Conservation (phyloP, 2,888 invertebrate genomes). For the Thumatha senex region DNA sequence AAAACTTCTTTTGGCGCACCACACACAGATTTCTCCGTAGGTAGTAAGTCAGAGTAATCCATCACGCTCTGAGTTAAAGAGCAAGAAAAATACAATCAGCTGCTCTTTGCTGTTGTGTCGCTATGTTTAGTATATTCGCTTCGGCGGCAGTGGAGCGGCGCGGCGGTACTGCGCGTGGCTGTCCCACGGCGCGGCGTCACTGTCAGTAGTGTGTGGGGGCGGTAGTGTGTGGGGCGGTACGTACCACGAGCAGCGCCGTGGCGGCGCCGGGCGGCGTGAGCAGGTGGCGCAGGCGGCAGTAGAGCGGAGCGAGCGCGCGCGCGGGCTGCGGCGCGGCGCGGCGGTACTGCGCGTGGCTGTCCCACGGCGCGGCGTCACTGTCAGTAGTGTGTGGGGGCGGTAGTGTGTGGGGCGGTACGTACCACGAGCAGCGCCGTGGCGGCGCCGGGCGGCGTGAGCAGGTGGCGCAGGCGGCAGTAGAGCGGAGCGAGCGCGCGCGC, state of each 20-base stretch:
- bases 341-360: slow-evolving; percentile 46
- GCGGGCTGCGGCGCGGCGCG: slow-evolving; percentile 23
- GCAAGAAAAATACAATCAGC: too few relatives aligned
- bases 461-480: slow-evolving; percentile 67
- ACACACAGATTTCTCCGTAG: too few relatives aligned
- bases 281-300: slow-evolving; percentile 66
- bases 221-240: not conserved
- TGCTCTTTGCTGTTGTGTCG: too few relatives aligned
- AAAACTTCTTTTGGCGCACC: too few relatives aligned
- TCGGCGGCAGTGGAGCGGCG: slow-evolving; percentile 64
- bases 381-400: too few relatives aligned
- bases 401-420: not conserved
- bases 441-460: slow-evolving; percentile 48
- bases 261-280: slow-evolving; percentile 46
- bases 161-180: slow-evolving; percentile 73
- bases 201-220: too few relatives aligned
- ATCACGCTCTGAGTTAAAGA: too few relatives aligned
- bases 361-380: too few relatives aligned
- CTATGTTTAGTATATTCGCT: too few relatives aligned
- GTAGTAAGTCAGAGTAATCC: too few relatives aligned
- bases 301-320: slow-evolving; percentile 70
- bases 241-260: slow-evolving; percentile 44
- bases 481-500: slow-evolving; percentile 70
- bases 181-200: too few relatives aligned
- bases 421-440: slow-evolving; percentile 46